Base-by-base conservation (phyloP, 2,888 invertebrate species). In the Cantharis rufa region DNA sequence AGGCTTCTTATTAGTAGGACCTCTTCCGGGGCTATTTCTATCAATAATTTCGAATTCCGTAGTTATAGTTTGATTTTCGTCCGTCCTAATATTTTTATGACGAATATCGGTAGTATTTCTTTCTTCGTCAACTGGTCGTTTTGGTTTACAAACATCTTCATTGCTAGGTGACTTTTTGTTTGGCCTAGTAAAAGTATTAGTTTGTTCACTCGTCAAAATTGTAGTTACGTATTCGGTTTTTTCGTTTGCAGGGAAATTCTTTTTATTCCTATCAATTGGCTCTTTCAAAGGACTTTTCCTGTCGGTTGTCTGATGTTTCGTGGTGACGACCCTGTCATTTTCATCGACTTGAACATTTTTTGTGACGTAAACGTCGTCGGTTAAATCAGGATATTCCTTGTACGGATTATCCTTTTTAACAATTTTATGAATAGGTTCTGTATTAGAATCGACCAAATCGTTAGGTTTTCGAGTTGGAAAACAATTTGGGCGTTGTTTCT, bases 371-470 rank as follows among this genome's bases (percentile, higher is more conserved):
- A n/a, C 48, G 7, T 48, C 2, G 9, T 48, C 48, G 2, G 3
- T 80, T n/a, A 78, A 4, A 18, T 18, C 18, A 15, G 69, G 27
- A 32, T 27, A 62, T 7, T 73, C 72, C 64, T 78, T 82, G 61
- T 78, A 78, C 4, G 80, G 80, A 11, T 80, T 76, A 78, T 84
- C 84, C 75, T 86, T 86, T 74, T 84, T 86, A 3, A 84, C 83
- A 15, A 82, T 84, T 80, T 82, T 84, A 69, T 80, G 77, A 1
- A 70, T 66, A 24, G 48, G 11, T 28, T 74, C 70, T 15, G 48
- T 11, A 70, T 70, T 16, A 4, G 69, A 15, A 66, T 48, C 68
- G 10, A 61, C 1, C 7, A 63, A 61, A 63, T 18, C 24, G 10
- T 48, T 15, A 62, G 48, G 16, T 15, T 68, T 32, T 61, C 13